Evolutionary conservation across 2,113 vertebrate genomes (phyloP), one percentile per base, ranked within the genome.

Genomic region (Hassar affinis): DNA sequence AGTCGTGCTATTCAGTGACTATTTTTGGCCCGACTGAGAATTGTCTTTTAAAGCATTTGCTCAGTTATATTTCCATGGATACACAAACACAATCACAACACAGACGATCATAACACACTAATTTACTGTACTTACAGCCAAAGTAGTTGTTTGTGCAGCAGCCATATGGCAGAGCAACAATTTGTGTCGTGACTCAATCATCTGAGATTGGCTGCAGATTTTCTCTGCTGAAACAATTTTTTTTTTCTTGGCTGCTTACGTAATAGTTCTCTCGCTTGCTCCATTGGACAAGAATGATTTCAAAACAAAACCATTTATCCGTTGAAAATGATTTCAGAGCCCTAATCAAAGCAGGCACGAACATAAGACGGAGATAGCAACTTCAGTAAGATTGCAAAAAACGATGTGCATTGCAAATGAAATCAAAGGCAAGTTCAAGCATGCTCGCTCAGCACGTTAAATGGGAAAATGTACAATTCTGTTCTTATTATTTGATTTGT

Each of bases 381-480:
- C 64, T 81, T 81, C 71, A n/a, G 49, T 64, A 75, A 82, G 83
- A 84, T 49, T 83, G 81, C 78, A 83, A 81, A 83, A 84, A 54
- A 78, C 52, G 38, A 80, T 83, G 84, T 80, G 69, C 82, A 79
- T 79, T 84, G 61, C 75, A 79, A 86, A 86, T 84, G 20, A 83
- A 84, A 86, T 85, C 88, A 86, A 86, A 87, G 78, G 69, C 79
- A 72, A 85, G 42, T 78, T 71, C 11, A 81, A 80, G 51, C 84
- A 86, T 61, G 59, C 68, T 84, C 68, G 27, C 66, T 78, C 77
- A 80, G 64, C 69, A 78, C 51, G 76, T 80, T 72, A 83, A 68
- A 85, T 25, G 79, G 6, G 18, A 75, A 81, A 82, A 87, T 85
- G 38, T 74, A 42, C 79, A 74, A 85, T 82, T 78, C 79, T 61